Percentiles rank a stretch among this genome's conserved stretches.
These are phyloP conservation scores for Peucedramus taeniatus DNA, from an alignment of 2,113 vertebrate species.

Conservation along the genomic window DNA sequence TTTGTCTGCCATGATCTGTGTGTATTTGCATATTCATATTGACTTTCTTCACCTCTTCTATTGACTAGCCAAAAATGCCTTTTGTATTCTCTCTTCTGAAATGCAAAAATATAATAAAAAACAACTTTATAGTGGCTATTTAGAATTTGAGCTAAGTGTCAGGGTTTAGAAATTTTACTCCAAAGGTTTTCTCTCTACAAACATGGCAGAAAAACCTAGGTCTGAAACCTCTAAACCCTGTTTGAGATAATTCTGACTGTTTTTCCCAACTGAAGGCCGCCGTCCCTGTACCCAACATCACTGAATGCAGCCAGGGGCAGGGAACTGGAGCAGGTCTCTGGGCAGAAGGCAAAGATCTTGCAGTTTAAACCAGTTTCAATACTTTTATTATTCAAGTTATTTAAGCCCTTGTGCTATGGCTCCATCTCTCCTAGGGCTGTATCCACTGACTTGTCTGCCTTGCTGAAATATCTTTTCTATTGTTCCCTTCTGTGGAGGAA, in stretches of 20 bases:
- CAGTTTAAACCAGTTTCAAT: neutral
- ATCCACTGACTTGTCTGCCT: neutral
- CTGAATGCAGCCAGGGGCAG: neutral
- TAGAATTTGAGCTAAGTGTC: too few species aligned
- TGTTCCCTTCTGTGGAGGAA: neutral
- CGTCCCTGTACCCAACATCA: neutral
- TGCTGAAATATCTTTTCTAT: neutral
- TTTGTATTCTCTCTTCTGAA: neutral
- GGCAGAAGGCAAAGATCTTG: neutral
- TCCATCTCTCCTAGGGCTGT: neutral
- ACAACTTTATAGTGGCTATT: neutral
- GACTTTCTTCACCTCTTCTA: neutral
- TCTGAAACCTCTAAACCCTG: neutral
- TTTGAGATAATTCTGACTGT: neutral
- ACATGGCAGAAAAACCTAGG: neutral
- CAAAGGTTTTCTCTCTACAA: neutral
- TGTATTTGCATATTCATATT: neutral
- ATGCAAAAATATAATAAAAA: neutral
- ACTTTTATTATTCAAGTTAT: neutral
- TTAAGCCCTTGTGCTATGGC: neutral
- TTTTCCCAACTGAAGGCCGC: neutral
- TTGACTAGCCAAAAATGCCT: neutral
- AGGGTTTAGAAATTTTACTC: neutral
- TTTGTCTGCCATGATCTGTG: neutral
- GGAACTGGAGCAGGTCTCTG: neutral